These are phyloP conservation scores for Microplitis demolitor DNA, from an alignment of 1,140 invertebrate genomes.

Conservation along the genomic window DNA sequence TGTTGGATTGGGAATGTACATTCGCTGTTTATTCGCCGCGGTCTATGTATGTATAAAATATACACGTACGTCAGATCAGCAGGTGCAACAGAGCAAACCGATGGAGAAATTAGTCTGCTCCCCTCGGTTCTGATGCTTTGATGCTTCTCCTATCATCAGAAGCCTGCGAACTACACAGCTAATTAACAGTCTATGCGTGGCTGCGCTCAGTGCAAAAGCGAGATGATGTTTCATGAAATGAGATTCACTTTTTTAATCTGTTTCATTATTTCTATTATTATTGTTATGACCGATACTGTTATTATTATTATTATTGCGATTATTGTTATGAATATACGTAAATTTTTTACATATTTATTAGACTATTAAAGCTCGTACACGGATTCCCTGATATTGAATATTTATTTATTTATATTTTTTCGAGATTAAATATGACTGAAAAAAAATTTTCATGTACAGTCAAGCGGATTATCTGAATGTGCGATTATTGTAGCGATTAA, in stretches of 20 bases:
- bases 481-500: constrained; percentile 6
- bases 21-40: not conserved
- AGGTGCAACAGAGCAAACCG: constrained; percentile 7
- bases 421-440: not conserved
- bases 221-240: not conserved
- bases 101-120: constrained; percentile 18
- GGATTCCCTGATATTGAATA: too few relatives aligned
- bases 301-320: too few relatives aligned
- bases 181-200: constrained; percentile 1
- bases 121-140: not conserved
- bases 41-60: not conserved
- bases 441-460: not conserved
- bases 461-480: not conserved
- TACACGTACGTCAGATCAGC: not conserved
- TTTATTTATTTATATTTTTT: not conserved
- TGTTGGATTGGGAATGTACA: constrained; percentile 1
- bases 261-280: too few relatives aligned
- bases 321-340: too few relatives aligned
- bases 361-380: too few relatives aligned
- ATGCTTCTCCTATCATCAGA: not conserved
- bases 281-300: too few relatives aligned
- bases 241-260: not conserved
- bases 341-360: too few relatives aligned
- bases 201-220: not conserved
- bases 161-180: not conserved